Base-by-base conservation (phyloP, 1,140 invertebrate genomes). In the Diachasmimorpha longicaudata region DNA sequence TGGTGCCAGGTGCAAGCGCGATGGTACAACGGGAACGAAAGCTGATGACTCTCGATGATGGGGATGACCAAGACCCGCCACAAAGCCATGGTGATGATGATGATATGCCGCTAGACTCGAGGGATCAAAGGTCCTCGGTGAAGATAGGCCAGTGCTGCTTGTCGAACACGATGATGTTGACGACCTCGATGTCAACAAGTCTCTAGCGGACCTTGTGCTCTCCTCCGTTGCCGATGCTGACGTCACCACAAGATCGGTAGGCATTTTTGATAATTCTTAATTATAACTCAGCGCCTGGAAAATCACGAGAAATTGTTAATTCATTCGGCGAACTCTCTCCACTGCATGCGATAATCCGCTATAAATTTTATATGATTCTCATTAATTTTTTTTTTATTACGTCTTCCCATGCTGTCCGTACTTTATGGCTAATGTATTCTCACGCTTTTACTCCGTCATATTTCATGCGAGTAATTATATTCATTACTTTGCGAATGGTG, bases 11-110 rank as follows among this genome's bases (percentile, higher is more conserved):
- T 92, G 90, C 75, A 94, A 89, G 79, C 94, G 90, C n/a, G 94
- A 94, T 39, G 95, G 95, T 55, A 96, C 92, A 9, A 96, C 95
- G 13, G 95, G 95, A 39, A 95, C 94, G 83, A 96, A 96, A 0
- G 95, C 95, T 0, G 94, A 95, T 0, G 93, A 92, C 89, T 95
- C 94, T 13, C 94, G 90, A 83, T 94, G 93, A 77, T 93, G 87
- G 82, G 87, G 85, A 78, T 90, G 88, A 76, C 87, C 86, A 16
- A 89, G 74, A 36, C 88, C 84, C 3, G 86, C 82, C 10, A 90
- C 86, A 52, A 90, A 80, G 48, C 89, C 85, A 75, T 90, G 87
- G 52, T 85, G 85, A 80, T 94, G 93, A 77, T 93, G 92, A 90
- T 70, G 93, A 79, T 21, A 90, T 87, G 81, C 92, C 77, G 6